Evolutionary conservation across 2,797 vertebrate genomes (phyloP), one percentile per base, ranked within the genome.

Genomic region (Sus cebifrons): DNA sequence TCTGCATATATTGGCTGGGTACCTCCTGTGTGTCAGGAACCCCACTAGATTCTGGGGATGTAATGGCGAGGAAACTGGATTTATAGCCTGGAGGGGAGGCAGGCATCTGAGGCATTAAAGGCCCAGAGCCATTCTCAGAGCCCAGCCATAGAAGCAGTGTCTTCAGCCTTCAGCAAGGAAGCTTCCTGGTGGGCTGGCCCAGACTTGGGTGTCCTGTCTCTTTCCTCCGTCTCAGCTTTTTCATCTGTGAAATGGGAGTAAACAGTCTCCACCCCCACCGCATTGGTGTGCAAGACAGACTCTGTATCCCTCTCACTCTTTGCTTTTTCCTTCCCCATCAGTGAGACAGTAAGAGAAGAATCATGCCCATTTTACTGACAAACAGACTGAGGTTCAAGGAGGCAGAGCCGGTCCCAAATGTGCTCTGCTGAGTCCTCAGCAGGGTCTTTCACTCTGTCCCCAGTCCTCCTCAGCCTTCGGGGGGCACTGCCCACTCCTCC

Each of bases 381-480:
- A 29, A 36, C 67, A 87, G 58, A 87, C 56, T 5, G 64, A 83
- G 56, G 62, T n/a, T 65, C 23, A 0, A 32, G 0, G 10, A 68
- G 32, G 4, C 71, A 77, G 27, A 18, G 56, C 32, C 4, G 1
- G 40, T 40, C 25, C 10, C 0, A 1, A 14, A 18, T 20, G 56
- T 21, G 71, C 52, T 73, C 75, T 13, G 4, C 20, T 5, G 23
- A 86, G 67, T 29, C 58, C 36, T 58, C 10, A 13, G 3, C 60
- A 17, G 58, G 29, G 40, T 67, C 52, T 60, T 68, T 86, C 27
- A 6, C 18, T n/a, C 27, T 17, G 17, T 6, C 6, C 21, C 62
- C 10, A 3, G 54, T 52, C 62, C 2, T 58, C 82, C 29, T 64
- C 21, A 25, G 64, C 56, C 49, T 21, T 25, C 44, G 58, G 2